These are phyloP conservation scores for Lottia scabra DNA, from an alignment of 2,888 invertebrate genomes.

Conservation along the genomic window DNA sequence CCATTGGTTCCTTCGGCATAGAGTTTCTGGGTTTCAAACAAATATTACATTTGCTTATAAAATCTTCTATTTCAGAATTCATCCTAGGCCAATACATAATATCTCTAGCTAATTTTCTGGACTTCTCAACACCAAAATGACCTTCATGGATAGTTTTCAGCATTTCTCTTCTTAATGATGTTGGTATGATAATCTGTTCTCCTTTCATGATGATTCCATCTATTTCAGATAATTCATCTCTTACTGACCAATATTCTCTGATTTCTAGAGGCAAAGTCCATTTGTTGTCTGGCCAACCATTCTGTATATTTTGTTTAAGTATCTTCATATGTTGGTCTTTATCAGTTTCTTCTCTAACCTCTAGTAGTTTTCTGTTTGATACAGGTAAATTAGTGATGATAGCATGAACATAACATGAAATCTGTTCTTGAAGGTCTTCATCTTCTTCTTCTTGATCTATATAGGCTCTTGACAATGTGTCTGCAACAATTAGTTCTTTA, in stretches of 20 bases:
- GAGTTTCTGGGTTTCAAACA: conserved; percentile 27
- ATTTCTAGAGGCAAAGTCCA: conserved; percentile 7
- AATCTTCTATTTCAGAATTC: conserved; percentile 1
- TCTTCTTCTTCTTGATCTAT: background rate
- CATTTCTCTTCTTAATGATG: conserved; percentile 17
- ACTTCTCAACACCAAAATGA: conserved; percentile 19
- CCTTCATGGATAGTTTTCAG: conserved; percentile 21
- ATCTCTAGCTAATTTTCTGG: conserved; percentile 10
- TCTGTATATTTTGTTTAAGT: background rate
- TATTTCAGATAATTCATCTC: conserved; percentile 13
- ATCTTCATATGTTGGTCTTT: background rate
- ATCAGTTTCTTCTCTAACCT: background rate
- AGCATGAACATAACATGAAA: background rate
- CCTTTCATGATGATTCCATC: conserved; percentile 13
- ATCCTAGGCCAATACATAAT: conserved; percentile 20
- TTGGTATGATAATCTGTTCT: conserved; percentile 11
- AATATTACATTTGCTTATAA: conserved; percentile 20
- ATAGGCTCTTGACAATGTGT: conserved; percentile 31
- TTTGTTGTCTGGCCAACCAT: background rate
- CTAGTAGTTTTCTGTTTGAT: background rate
- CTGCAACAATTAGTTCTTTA: conserved; percentile 22
- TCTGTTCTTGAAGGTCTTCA: background rate
- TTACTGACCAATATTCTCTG: conserved; percentile 20
- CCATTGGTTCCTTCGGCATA: conserved; percentile 29
- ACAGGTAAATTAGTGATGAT: background rate